Evolutionary conservation across 2,888 invertebrate genomes (phyloP).

Genomic region (Himalopsyche japonica): DNA sequence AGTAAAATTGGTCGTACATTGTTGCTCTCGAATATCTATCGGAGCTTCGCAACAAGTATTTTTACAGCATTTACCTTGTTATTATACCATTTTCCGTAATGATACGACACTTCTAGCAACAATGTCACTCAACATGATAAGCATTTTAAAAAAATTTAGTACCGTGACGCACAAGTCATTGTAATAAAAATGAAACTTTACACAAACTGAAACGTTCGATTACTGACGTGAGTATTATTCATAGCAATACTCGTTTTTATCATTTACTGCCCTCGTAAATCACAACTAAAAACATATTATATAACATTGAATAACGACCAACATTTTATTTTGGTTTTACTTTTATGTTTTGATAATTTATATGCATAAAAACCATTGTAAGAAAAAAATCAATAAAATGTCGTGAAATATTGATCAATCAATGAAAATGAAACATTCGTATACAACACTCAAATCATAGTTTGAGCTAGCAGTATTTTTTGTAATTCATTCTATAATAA

Average conservation of each 20-base stretch:
- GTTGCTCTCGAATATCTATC: slow-evolving; percentile 10
- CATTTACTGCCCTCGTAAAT: neutral
- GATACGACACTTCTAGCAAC: neutral
- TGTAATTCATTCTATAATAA: no score
- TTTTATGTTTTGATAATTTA: no score
- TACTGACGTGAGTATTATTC: neutral
- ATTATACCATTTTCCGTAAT: neutral
- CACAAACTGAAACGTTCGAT: neutral
- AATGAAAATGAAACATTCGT: no score
- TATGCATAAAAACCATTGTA: no score
- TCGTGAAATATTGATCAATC: no score
- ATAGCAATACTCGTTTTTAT: neutral
- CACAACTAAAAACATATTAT: no score
- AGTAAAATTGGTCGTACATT: slow-evolving; percentile 22
- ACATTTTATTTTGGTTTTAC: no score
- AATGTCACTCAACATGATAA: neutral
- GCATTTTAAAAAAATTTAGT: neutral
- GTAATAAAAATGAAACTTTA: neutral
- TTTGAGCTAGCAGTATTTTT: no score
- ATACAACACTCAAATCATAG: no score
- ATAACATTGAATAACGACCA: no score
- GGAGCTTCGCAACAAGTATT: slow-evolving; percentile 9
- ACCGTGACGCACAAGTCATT: neutral
- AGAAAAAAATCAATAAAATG: no score
- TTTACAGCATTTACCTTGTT: slow-evolving; percentile 9